Percentiles rank a stretch among this genome's conserved stretches.
These are phyloP conservation scores for Rhadina sibilatrix DNA, from an alignment of 2,113 vertebrate species.

Conservation along the genomic window DNA sequence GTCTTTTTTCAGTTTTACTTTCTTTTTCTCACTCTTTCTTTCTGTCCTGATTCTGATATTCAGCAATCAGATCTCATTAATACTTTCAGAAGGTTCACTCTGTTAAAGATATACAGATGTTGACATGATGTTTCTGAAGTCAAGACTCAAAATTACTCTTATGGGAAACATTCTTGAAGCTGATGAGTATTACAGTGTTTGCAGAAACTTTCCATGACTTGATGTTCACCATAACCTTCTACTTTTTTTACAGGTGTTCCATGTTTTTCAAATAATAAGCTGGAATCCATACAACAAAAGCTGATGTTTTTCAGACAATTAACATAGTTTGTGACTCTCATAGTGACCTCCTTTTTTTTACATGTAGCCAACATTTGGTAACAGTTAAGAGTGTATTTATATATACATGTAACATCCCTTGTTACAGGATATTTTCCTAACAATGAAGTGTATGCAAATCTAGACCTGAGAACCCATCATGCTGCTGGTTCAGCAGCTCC, in stretches of 20 bases:
- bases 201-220: not conserved
- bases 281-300: not conserved
- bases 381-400: not conserved
- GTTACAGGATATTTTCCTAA: not conserved
- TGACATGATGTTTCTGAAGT: not conserved
- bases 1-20: not conserved
- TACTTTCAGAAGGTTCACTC: not conserved
- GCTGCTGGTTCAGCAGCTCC: no score
- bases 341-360: not conserved
- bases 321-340: not conserved
- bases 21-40: not conserved
- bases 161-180: not conserved
- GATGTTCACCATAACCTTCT: not conserved
- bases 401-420: not conserved
- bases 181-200: not conserved
- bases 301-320: not conserved
- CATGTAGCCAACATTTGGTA: not conserved
- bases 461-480: not conserved
- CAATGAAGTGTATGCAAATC: not conserved
- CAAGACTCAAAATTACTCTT: not conserved
- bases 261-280: not conserved
- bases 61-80: not conserved
- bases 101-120: not conserved
- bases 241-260: not conserved
- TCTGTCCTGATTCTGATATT: not conserved